phyloP scores from a whole-genome alignment of 1,140 invertebrate genomes.

The Pseudomyrmex flavicornis region DNA sequence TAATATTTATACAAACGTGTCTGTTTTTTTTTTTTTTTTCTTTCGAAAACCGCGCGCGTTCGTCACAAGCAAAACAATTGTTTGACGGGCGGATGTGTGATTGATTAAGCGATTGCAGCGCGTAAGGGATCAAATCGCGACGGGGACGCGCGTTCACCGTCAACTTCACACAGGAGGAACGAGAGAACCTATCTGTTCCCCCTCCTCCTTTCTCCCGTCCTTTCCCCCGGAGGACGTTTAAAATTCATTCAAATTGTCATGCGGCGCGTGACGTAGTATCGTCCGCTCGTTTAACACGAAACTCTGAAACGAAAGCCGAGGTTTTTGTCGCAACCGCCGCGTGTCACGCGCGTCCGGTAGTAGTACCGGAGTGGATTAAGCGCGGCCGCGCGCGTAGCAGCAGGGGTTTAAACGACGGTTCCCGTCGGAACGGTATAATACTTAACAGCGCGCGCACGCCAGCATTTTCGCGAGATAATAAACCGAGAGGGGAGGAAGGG shows the following conservation, averaged over 20 bases:
- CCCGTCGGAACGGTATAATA: conserved; percentile 51
- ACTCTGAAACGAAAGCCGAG: conserved; percentile 34
- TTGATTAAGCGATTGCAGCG: conserved; percentile 30
- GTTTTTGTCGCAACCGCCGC: conserved; percentile 42
- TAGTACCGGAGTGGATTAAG: conserved; percentile 38
- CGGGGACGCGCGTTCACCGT: neutral
- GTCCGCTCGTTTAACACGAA: conserved; percentile 34
- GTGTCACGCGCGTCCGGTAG: conserved; percentile 10
- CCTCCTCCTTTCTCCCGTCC: too few species aligned
- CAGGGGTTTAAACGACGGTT: conserved; percentile 22
- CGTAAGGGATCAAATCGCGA: neutral
- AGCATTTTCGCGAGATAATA: conserved; percentile 45
- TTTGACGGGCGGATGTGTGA: neutral
- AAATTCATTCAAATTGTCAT: conserved; percentile 22
- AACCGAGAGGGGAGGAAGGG: neutral
- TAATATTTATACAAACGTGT: neutral
- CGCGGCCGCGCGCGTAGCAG: conserved; percentile 28
- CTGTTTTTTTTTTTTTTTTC: neutral
- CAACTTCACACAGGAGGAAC: neutral
- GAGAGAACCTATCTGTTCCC: neutral
- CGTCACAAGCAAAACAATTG: neutral
- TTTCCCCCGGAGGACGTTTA: neutral
- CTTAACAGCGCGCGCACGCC: conserved; percentile 37
- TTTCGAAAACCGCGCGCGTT: neutral
- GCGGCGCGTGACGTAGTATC: conserved; percentile 5